Percentiles rank a stretch among this genome's conserved stretches.
phyloP scores from a whole-genome alignment of 1,140 invertebrate species.

The Antheraea pernyi region DNA sequence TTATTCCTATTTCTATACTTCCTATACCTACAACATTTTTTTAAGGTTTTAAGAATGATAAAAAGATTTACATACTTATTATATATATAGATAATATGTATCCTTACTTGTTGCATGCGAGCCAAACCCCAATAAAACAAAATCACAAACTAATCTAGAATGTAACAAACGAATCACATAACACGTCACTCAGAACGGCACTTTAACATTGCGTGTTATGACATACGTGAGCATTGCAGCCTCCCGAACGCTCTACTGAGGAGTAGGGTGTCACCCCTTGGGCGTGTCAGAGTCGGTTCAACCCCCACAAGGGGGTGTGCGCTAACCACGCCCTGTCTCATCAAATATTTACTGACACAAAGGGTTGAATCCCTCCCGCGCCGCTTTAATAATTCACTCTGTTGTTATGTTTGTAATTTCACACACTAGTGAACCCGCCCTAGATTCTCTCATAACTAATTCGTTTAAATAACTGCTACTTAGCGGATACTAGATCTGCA shows the following conservation, averaged over 20 bases:
- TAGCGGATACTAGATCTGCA: too few relatives aligned
- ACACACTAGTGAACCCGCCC: not conserved
- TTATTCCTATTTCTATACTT: too few relatives aligned
- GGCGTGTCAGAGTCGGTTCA: not conserved
- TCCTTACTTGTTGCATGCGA: too few relatives aligned
- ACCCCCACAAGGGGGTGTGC: not conserved
- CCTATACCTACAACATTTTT: too few relatives aligned
- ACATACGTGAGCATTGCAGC: not conserved
- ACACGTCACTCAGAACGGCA: too few relatives aligned
- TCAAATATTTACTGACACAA: not conserved
- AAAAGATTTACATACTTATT: too few relatives aligned
- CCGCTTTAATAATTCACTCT: not conserved
- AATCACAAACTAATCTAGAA: too few relatives aligned
- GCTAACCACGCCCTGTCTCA: not conserved
- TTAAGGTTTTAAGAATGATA: too few relatives aligned
- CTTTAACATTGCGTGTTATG: too few relatives aligned
- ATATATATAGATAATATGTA: too few relatives aligned
- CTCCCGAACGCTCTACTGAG: not conserved
- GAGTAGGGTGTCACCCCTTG: not conserved
- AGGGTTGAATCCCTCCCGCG: not conserved
- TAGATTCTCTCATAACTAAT: not conserved
- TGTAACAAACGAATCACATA: too few relatives aligned
- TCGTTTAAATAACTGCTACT: not conserved
- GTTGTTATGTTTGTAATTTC: conserved; percentile 2
- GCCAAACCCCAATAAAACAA: too few relatives aligned